Evolutionary conservation across 2,888 invertebrate genomes (phyloP), one percentile per base, ranked within the genome.

Genomic region (Eurytoma californica): DNA sequence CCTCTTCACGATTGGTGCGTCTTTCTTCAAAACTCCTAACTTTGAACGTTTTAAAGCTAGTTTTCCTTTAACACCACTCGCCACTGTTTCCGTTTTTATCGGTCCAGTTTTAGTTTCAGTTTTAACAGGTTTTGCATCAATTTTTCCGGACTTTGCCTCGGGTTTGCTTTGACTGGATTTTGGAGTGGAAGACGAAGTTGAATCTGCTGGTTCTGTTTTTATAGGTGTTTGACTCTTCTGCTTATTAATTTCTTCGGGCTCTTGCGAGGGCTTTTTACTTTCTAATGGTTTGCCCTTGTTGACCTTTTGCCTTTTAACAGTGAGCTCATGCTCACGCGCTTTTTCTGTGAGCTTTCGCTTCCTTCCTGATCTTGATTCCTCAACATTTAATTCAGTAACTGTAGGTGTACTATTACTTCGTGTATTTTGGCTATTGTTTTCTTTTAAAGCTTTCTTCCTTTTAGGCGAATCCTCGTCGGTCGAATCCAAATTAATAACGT

Each of bases 271-370:
- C 39, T 66, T 76, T 63, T 77, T 77, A 3, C 67, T 74, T 7
- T 30, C 2, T 18, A n/a, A 39, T 9, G 53, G 4, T 61, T 75
- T 77, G 2, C 70, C 57, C 30, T 80, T 80, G 13, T 82, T 79
- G 3, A 88, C 83, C 73, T 89, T 90, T 39, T 89, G 86, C 1
- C 89, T 85, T 78, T 90, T 90, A 13, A 87, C 84, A n/a, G 84
- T 85, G 65, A 82, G 87, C 18, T 83, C 86, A 51, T 88, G 86
- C 28, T 81, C 79, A 3, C 79, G 79, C 0, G 89, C 90, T 75
- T 88, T 90, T 67, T 90, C 90, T 0, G 90, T 90, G 0, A 87
- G 86, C 72, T 89, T 90, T 3, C 90, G 83, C 73, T 90, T 90
- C 57, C 90, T 87, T 5, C 90, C 90, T 0, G 89, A 89, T 66